A percentile compares a stretch with the other conserved stretches of the same genome.
Conservation (phyloP, 2,888 invertebrate genomes). For the Stictocephala bisonia region DNA sequence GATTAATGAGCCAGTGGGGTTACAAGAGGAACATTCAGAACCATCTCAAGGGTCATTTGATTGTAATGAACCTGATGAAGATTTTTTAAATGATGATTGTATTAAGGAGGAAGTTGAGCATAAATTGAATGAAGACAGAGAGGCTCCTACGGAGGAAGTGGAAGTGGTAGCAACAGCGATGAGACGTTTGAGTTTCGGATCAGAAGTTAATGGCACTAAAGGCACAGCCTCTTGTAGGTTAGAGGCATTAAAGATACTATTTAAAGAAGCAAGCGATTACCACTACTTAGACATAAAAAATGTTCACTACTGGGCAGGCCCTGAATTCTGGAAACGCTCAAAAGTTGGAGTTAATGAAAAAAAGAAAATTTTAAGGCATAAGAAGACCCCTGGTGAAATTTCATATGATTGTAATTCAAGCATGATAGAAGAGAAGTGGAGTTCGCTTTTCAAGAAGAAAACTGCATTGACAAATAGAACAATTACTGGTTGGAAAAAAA, state of each 20-base stretch:
- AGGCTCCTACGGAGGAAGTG: no score
- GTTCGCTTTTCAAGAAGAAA: not conserved
- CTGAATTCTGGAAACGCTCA: conserved; percentile 24
- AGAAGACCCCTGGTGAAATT: not conserved
- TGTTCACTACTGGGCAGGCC: conserved; percentile 26
- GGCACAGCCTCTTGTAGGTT: not conserved
- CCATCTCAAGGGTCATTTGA: no score
- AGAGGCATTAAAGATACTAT: not conserved
- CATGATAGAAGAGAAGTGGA: not conserved
- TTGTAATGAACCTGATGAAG: no score
- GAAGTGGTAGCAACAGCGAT: conserved; percentile 3
- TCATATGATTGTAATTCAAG: not conserved
- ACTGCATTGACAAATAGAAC: not conserved
- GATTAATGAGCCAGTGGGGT: no score
- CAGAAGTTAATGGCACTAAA: not conserved
- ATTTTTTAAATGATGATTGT: no score
- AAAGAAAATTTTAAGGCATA: not conserved
- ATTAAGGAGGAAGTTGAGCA: not conserved
- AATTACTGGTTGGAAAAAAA: not conserved
- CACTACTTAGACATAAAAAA: conserved; percentile 4
- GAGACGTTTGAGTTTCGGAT: not conserved
- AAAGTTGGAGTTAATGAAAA: not conserved
- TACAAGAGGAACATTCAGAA: no score
- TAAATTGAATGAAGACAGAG: not conserved
- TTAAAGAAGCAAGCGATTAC: conserved; percentile 8